phyloP scores from a whole-genome alignment of 2,888 invertebrate species.

The Ophraella communa region DNA sequence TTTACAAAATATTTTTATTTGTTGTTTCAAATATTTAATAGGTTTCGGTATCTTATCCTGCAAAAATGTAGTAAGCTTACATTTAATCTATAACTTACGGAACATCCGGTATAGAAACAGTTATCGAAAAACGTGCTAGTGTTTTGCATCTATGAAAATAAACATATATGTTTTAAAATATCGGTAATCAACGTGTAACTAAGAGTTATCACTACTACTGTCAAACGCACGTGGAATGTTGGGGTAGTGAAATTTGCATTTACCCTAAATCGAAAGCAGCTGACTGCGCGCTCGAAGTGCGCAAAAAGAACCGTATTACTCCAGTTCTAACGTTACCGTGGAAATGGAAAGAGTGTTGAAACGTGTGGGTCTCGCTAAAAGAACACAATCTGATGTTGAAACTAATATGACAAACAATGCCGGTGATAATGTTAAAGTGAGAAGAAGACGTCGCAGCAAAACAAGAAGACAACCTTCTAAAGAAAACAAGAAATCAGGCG shows the following conservation, averaged over 20 bases:
- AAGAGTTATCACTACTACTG: conserved; percentile 1
- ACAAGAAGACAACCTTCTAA: conserved; percentile 53
- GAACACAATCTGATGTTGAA: conserved; percentile 50
- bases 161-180: conserved; percentile 4
- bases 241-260: conserved; percentile 41
- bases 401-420: conserved; percentile 41
- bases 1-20: too few species aligned
- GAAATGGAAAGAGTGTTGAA: conserved; percentile 60
- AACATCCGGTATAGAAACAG: not conserved
- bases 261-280: conserved; percentile 50
- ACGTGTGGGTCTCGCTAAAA: conserved; percentile 58
- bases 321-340: conserved; percentile 52
- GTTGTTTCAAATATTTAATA: too few species aligned
- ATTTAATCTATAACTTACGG: too few species aligned
- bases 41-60: too few species aligned
- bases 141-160: not conserved
- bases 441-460: conserved; percentile 52
- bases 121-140: not conserved
- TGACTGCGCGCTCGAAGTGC: conserved; percentile 51
- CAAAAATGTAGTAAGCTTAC: too few species aligned
- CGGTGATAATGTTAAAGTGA: conserved; percentile 47
- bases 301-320: conserved; percentile 43
- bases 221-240: conserved; percentile 34
- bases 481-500: conserved; percentile 53
- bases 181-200: not conserved